These are phyloP conservation scores for Venturia canescens DNA, from an alignment of 1,140 invertebrate genomes.

Conservation along the genomic window DNA sequence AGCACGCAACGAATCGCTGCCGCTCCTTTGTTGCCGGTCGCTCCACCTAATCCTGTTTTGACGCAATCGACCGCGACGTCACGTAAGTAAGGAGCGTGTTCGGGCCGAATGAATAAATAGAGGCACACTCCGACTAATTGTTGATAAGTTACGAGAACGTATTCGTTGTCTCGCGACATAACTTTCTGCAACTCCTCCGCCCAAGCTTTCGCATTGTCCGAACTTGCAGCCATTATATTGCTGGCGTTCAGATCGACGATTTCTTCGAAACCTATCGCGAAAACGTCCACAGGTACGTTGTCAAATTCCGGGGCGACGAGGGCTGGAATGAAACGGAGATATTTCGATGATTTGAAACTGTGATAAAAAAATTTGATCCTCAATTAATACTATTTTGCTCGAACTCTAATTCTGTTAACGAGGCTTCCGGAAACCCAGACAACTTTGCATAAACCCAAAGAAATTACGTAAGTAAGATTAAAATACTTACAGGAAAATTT, in stretches of 20 bases:
- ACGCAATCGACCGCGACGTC: conserved; percentile 97
- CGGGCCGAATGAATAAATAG: conserved; percentile 94
- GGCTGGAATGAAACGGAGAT: conserved; percentile 69
- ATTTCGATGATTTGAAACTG: background rate
- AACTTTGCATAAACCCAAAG: too few relatives aligned
- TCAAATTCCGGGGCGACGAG: conserved; percentile 79
- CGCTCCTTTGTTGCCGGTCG: conserved; percentile 98
- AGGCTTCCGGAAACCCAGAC: too few relatives aligned
- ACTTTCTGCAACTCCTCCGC: conserved; percentile 96
- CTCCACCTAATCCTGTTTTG: conserved; percentile 98
- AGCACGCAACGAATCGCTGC: conserved; percentile 95
- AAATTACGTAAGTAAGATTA: too few relatives aligned
- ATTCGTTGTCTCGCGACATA: conserved; percentile 91
- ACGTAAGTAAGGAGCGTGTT: conserved; percentile 90
- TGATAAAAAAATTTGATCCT: too few relatives aligned
- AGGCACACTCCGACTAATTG: conserved; percentile 99
- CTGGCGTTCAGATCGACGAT: conserved; percentile 99
- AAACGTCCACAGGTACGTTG: conserved; percentile 90
- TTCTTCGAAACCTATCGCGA: conserved; percentile 99
- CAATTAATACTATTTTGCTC: too few relatives aligned
- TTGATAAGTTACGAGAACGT: conserved; percentile 95
- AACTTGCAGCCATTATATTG: conserved; percentile 98
- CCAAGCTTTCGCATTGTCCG: conserved; percentile 97
- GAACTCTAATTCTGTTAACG: too few relatives aligned
- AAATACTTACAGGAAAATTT: conserved; percentile 74